Percentiles rank a stretch among this genome's conserved stretches.
Conservation (phyloP, 2,113 vertebrate species). For the Sula dactylatra region DNA sequence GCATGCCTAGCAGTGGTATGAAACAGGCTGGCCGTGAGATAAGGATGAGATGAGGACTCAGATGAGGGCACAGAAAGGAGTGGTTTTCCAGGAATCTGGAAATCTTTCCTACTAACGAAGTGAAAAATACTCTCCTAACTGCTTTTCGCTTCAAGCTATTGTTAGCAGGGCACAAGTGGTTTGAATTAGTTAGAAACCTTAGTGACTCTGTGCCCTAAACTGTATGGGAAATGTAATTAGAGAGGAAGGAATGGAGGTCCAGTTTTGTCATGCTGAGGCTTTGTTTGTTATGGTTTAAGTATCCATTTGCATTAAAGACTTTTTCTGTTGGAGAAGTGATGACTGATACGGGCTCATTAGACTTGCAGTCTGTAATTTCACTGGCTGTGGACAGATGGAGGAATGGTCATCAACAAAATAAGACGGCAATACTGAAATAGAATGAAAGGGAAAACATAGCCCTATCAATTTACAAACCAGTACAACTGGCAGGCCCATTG, state of each 20-base stretch:
- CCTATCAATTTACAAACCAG: neutral
- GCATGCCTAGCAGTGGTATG: neutral
- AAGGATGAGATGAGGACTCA: neutral
- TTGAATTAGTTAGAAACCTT: neutral
- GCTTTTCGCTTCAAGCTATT: neutral
- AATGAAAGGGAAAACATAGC: neutral
- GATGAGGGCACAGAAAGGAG: neutral
- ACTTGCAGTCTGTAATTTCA: neutral
- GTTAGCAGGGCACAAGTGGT: neutral
- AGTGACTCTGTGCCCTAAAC: neutral
- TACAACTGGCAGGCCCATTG: neutral
- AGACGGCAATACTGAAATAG: neutral
- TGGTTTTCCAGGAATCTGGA: neutral
- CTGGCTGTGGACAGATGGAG: conserved; percentile 7
- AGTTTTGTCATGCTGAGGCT: neutral
- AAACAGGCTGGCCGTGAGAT: neutral
- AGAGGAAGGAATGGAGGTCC: neutral
- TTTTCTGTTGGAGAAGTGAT: neutral
- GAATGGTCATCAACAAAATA: neutral
- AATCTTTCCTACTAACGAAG: neutral
- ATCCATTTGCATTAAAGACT: neutral
- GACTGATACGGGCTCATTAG: neutral
- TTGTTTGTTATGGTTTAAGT: neutral
- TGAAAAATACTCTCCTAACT: neutral
- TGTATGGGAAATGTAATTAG: neutral